Base-by-base conservation (phyloP, 2,888 invertebrate genomes). In the Cordilura impudica region DNA sequence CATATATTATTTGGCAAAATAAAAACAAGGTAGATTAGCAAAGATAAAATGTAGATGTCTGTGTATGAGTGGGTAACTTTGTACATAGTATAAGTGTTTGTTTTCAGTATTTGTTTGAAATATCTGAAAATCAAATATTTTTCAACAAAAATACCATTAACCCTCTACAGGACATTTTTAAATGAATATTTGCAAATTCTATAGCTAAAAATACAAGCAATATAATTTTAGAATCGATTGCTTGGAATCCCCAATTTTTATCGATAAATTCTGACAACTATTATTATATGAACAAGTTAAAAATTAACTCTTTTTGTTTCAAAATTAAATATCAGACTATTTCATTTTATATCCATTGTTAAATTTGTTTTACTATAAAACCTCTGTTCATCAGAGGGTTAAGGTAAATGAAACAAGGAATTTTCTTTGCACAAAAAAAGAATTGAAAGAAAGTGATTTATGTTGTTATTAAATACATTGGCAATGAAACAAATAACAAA, bases 381-480 rank as follows among this genome's bases (percentile, higher is more conserved):
- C n/a, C n/a, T n/a, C n/a, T n/a, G n/a, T n/a, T n/a, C n/a, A n/a
- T n/a, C n/a, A n/a, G n/a, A n/a, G n/a, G 26, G 3, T 26, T 45
- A 51, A 51, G 5, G 23, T n/a, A 26, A 29, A 10, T 12, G 26
- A 19, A 56, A 35, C 35, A 49, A 26, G 26, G 12, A 26, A 54
- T 26, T 61, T 51, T 16, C 31, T 29, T 53, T 7, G n/a, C 12
- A 35, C 8, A 4, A 39, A 6, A 60, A 16, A 29, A 16, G 14
- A 49, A 18, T 69, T 35, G 31, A 43, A 51, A 31, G 67, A 73
- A 78, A 49, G 72, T 78, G 72, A 78, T 78, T 78, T 78, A 78
- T 78, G 16, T 63, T 78, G 49, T 63, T 73, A 73, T 78, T 69
- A 78, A 39, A 78, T 73, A 73, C 63, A 78, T 69, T 78, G 78